A percentile compares a stretch with the other conserved stretches of the same genome.
Evolutionary conservation across 2,797 vertebrate genomes (phyloP).

Genomic region (Sebastes aleutianus): DNA sequence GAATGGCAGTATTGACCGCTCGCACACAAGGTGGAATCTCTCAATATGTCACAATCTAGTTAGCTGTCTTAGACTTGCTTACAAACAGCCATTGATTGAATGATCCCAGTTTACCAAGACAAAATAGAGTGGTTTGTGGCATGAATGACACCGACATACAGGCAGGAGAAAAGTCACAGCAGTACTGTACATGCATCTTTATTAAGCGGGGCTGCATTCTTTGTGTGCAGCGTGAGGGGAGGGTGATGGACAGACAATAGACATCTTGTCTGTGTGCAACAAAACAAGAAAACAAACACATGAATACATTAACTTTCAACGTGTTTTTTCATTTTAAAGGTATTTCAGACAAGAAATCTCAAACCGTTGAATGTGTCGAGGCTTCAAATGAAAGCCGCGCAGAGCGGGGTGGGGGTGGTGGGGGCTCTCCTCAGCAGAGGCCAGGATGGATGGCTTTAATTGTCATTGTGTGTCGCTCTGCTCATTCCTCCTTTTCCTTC

Average conservation of each 20-base stretch:
- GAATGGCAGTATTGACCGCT: conserved; percentile 59
- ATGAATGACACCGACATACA: conserved; percentile 14
- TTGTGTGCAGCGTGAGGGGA: background rate
- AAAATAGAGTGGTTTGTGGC: conserved; percentile 34
- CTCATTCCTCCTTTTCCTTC: conserved; percentile 45
- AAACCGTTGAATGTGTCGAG: conserved; percentile 11
- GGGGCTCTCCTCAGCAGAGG: conserved; percentile 11
- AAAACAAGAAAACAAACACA: conserved; percentile 1
- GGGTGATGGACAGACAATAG: conserved; percentile 7
- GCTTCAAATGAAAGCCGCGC: conserved; percentile 33
- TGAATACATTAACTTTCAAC: background rate
- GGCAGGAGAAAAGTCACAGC: conserved; percentile 7
- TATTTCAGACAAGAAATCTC: conserved; percentile 2
- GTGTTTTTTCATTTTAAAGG: background rate
- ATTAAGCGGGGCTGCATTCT: conserved; percentile 21
- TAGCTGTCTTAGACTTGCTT: conserved; percentile 56
- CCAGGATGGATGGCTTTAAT: conserved; percentile 61
- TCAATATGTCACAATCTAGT: conserved; percentile 71
- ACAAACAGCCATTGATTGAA: conserved; percentile 68
- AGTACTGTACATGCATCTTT: conserved; percentile 41
- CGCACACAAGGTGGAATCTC: conserved; percentile 61
- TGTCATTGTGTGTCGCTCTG: conserved; percentile 54
- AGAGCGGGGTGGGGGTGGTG: background rate
- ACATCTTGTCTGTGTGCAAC: background rate
- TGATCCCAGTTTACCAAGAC: conserved; percentile 47